Evolutionary conservation across 2,113 vertebrate species (phyloP).

Genomic region (Fregata magnificens): DNA sequence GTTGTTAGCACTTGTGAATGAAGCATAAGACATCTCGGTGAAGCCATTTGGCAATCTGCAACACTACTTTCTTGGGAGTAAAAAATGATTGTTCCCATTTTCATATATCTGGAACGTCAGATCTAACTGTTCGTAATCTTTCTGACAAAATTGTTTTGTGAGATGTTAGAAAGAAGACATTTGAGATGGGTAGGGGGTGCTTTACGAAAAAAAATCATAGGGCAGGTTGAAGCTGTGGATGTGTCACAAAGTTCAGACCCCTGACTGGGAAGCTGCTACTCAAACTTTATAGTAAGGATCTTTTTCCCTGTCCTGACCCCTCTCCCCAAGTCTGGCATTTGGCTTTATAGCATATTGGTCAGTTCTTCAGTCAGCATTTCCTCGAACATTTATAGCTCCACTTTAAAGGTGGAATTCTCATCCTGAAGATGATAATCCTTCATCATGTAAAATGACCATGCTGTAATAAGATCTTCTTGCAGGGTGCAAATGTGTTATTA

Average conservation of each 20-base stretch:
- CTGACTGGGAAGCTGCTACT: background rate
- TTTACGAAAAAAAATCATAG: background rate
- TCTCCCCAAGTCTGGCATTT: background rate
- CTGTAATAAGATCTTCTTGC: constrained; percentile 70
- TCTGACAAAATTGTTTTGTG: background rate
- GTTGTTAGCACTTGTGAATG: background rate
- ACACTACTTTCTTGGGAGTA: background rate
- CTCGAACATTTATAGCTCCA: background rate
- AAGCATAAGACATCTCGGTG: background rate
- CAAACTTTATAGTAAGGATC: background rate
- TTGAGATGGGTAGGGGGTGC: background rate
- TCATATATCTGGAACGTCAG: background rate
- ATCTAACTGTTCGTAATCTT: background rate
- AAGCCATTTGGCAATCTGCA: background rate
- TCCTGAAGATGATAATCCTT: constrained; percentile 45
- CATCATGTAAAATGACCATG: constrained; percentile 49
- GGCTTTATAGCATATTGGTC: background rate
- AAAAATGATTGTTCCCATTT: background rate
- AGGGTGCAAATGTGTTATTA: constrained; percentile 62
- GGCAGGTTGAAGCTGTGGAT: background rate
- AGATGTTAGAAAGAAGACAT: background rate
- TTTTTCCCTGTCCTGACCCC: constrained; percentile 2
- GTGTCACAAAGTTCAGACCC: constrained; percentile 1
- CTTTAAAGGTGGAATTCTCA: constrained; percentile 46
- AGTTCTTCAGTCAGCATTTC: constrained; percentile 1